Conservation (phyloP, 1,140 invertebrate species). For the Diachasmimorpha longicaudata region DNA sequence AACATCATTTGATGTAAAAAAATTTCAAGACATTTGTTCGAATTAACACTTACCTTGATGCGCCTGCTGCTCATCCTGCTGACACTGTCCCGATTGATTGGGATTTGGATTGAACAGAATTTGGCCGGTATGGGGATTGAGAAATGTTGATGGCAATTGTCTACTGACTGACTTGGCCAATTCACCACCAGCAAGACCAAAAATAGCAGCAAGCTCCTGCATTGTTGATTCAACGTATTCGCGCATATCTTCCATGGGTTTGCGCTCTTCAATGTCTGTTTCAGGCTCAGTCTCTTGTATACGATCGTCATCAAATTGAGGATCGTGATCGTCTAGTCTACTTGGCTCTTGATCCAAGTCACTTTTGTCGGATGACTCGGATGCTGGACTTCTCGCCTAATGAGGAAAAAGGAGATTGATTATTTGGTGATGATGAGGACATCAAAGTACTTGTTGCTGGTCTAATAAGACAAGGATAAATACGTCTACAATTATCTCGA, state of each 20-base stretch:
- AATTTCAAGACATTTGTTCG: neutral
- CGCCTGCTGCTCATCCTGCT: neutral
- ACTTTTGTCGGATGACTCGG: slow-evolving; percentile 59
- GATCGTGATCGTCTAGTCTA: slow-evolving; percentile 39
- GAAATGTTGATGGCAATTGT: slow-evolving; percentile 57
- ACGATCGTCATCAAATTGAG: slow-evolving; percentile 28
- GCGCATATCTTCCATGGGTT: slow-evolving; percentile 61
- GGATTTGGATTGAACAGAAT: slow-evolving; percentile 17
- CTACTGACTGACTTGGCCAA: slow-evolving; percentile 59
- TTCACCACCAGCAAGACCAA: slow-evolving; percentile 63
- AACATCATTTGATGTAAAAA: neutral
- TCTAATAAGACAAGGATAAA: neutral
- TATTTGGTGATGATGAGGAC: neutral
- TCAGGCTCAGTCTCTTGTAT: slow-evolving; percentile 9
- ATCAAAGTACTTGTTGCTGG: neutral
- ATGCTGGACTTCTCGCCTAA: slow-evolving; percentile 56
- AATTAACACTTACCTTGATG: slow-evolving; percentile 21
- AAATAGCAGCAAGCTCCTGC: slow-evolving; percentile 70
- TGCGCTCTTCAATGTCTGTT: slow-evolving; percentile 43
- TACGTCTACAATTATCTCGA: neutral
- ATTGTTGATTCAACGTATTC: slow-evolving; percentile 71
- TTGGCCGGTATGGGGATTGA: slow-evolving; percentile 50
- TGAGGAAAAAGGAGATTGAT: neutral
- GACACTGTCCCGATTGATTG: slow-evolving; percentile 10
- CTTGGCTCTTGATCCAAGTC: slow-evolving; percentile 47